These are phyloP conservation scores for Solenopsis fugax DNA, from an alignment of 1,140 invertebrate species.

Conservation along the genomic window DNA sequence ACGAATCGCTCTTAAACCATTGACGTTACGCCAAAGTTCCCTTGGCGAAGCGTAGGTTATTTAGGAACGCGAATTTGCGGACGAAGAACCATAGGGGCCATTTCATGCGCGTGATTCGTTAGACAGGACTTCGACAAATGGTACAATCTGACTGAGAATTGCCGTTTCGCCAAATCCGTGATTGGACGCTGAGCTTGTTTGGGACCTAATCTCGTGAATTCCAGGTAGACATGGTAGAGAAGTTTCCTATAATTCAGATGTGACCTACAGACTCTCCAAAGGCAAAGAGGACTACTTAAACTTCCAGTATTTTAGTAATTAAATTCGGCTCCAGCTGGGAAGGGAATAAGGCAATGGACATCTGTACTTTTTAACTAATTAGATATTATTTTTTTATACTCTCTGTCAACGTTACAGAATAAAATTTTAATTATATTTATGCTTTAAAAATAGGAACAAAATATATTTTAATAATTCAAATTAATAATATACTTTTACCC, in stretches of 20 bases:
- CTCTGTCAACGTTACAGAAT: neutral
- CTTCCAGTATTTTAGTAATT: conserved; percentile 4
- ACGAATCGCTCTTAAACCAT: conserved; percentile 57
- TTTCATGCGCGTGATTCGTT: conserved; percentile 41
- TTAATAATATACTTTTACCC: neutral
- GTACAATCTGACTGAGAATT: conserved; percentile 25
- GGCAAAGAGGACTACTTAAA: neutral
- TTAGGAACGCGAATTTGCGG: conserved; percentile 46
- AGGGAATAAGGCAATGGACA: neutral
- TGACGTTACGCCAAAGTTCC: conserved; percentile 55
- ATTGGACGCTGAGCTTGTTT: conserved; percentile 7
- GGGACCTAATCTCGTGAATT: conserved; percentile 6
- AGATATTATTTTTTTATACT: neutral
- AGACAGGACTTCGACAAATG: conserved; percentile 24
- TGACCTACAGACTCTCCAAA: neutral
- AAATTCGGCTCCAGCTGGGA: neutral
- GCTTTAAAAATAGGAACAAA: neutral
- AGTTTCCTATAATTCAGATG: conserved; percentile 9
- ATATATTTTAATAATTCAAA: neutral
- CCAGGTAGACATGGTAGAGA: neutral
- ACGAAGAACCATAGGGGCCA: conserved; percentile 4
- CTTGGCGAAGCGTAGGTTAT: conserved; percentile 15
- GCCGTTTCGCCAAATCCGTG: neutral
- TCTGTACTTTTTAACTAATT: conserved; percentile 10
- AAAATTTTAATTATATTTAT: conserved; percentile 23